Evolutionary conservation across 2,797 vertebrate species (phyloP), one percentile per base, ranked within the genome.

Genomic region (Enoplosus armatus): DNA sequence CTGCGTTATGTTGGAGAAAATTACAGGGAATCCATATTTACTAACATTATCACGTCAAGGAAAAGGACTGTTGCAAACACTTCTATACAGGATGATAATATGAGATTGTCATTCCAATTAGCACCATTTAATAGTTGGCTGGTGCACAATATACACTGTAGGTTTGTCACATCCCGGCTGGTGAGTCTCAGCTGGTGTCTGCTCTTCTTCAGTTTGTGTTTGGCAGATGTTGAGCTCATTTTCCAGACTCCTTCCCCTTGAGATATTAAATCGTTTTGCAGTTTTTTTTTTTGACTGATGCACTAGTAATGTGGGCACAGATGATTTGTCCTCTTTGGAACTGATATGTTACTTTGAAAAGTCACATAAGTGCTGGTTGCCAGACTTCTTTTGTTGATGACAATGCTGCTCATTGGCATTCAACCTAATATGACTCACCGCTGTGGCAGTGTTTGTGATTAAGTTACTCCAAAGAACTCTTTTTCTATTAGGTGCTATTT

Each of bases 221-320:
- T 53, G 26, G 67, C 90, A 77, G 77, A 74, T 74, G 79, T 66
- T 76, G 62, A 68, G 75, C 72, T 75, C 37, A 35, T 63, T 62
- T 71, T 61, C 59, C 45, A 45, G 48, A 27, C 69, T 63, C 27
- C 0, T 15, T 47, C 63, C 69, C 65, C 72, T 16, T 14, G 77
- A 81, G 79, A 74, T 71, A 54, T 75, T 75, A 65, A 80, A 77
- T 79, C 39, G 60, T 76, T 72, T 59, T 8, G 51, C 12, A 3
- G 10, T 45, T 48, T 51, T 18, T 48, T 35, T 48, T 35, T 54
- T 18, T 43, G 47, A 60, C 74, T 70, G 47, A 43, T 75, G 77
- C 51, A 37, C 63, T 47, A n/a, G 43, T 51, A 72, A 55, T 24
- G 45, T 65, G 74, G 63, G 37, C 74, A 29, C 75, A 37, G 73